phyloP scores from a whole-genome alignment of 1,140 invertebrate species.

The Bradynema listronoti region DNA sequence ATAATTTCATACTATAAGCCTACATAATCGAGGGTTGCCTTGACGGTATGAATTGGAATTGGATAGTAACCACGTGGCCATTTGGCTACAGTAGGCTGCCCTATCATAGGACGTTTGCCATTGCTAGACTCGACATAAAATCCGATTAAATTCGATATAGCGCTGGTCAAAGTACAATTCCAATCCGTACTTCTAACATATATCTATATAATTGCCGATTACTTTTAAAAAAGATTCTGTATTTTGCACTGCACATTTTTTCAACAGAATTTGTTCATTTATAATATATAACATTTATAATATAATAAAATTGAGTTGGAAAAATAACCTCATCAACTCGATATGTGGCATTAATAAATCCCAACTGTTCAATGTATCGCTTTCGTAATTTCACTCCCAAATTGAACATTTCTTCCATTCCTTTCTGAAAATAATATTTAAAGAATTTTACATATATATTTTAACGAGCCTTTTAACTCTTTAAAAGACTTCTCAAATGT shows the following conservation, averaged over 20 bases:
- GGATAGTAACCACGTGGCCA: conserved; percentile 23
- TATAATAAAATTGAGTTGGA: background rate
- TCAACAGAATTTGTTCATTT: background rate
- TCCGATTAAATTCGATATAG: conserved; percentile 34
- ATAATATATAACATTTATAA: background rate
- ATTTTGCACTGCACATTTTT: background rate
- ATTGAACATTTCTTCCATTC: conserved; percentile 25
- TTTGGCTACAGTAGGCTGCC: conserved; percentile 16
- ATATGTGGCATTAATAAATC: conserved; percentile 10
- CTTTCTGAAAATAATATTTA: background rate
- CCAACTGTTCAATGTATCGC: conserved; percentile 24
- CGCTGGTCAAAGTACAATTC: conserved; percentile 29
- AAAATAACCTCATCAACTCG: conserved; percentile 25
- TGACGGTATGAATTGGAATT: conserved; percentile 29
- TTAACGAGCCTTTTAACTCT: background rate
- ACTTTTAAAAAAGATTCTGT: background rate
- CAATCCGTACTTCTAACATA: conserved; percentile 27
- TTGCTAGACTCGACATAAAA: conserved; percentile 28
- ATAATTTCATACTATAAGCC: background rate
- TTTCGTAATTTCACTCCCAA: conserved; percentile 13
- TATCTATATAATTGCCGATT: conserved; percentile 3
- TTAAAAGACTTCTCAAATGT: background rate
- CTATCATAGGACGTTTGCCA: conserved; percentile 2
- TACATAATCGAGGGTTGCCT: conserved; percentile 15
- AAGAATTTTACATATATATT: conserved; percentile 2